A percentile compares a stretch with the other conserved stretches of the same genome.
Evolutionary conservation across 2,888 invertebrate genomes (phyloP).

Genomic region (Melipona beecheii): DNA sequence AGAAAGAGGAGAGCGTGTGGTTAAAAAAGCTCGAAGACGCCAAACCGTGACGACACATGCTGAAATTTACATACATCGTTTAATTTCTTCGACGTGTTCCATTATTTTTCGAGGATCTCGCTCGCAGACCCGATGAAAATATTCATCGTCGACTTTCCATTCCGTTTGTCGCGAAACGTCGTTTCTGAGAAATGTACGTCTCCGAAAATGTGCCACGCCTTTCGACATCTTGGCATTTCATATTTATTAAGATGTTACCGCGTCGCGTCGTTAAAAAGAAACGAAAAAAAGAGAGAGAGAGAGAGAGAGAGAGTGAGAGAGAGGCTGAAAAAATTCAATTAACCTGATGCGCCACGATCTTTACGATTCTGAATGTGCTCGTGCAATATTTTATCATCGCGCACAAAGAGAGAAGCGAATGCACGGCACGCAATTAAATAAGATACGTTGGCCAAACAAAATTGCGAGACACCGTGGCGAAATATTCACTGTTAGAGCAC

Average conservation of each 20-base stretch:
- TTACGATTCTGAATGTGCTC: not conserved
- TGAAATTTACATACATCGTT: constrained; percentile 45
- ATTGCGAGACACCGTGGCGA: not conserved
- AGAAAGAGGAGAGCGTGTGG: constrained; percentile 3
- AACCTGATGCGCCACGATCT: not conserved
- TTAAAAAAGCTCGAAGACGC: constrained; percentile 40
- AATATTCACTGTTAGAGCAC: not conserved
- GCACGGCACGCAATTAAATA: constrained; percentile 7
- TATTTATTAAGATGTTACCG: constrained; percentile 16
- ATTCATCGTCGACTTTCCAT: constrained; percentile 4
- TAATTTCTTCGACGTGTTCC: constrained; percentile 44
- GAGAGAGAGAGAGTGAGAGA: not conserved
- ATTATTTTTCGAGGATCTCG: constrained; percentile 42
- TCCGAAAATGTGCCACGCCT: not conserved
- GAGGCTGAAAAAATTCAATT: constrained; percentile 35
- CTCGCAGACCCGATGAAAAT: not conserved
- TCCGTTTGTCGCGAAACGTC: not conserved
- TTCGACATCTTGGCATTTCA: constrained; percentile 6
- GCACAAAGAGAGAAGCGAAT: not conserved
- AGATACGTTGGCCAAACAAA: constrained; percentile 8
- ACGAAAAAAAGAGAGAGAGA: not conserved
- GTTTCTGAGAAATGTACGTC: constrained; percentile 3
- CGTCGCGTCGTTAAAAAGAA: not conserved
- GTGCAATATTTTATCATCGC: constrained; percentile 9
- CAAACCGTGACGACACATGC: constrained; percentile 28